Percentiles rank a stretch among this genome's conserved stretches.
These are phyloP conservation scores for Halocaridina rubra DNA, from an alignment of 2,888 invertebrate genomes.

Conservation along the genomic window DNA sequence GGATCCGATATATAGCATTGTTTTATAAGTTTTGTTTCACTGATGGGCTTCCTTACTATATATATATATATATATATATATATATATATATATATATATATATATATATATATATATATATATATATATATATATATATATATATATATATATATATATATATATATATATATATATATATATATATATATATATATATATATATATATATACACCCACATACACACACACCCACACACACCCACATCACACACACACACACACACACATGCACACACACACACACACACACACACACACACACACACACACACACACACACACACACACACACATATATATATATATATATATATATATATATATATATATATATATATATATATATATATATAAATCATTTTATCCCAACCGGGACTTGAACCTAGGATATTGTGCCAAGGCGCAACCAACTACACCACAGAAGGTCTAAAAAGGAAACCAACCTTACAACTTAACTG, in stretches of 20 bases:
- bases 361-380: not conserved
- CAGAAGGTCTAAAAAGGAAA: too few relatives aligned
- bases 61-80: not conserved
- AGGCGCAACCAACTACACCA: too few relatives aligned
- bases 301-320: not conserved
- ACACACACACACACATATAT: not conserved
- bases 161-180: not conserved
- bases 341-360: not conserved
- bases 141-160: not conserved
- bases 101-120: not conserved
- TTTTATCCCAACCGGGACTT: too few relatives aligned
- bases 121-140: not conserved
- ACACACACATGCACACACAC: not conserved
- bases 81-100: not conserved
- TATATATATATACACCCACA: not conserved
- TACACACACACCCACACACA: too few relatives aligned
- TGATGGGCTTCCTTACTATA: too few relatives aligned
- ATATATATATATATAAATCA: not conserved
- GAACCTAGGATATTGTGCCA: too few relatives aligned
- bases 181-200: not conserved
- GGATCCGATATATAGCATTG: too few relatives aligned
- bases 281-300: constrained; percentile 2
- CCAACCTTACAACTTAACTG: too few relatives aligned
- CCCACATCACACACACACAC: too few relatives aligned
- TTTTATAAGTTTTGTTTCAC: too few relatives aligned